Percentiles rank a stretch among this genome's conserved stretches.
These are phyloP conservation scores for Erpobdella octoculata DNA, from an alignment of 2,888 invertebrate species.

Conservation along the genomic window DNA sequence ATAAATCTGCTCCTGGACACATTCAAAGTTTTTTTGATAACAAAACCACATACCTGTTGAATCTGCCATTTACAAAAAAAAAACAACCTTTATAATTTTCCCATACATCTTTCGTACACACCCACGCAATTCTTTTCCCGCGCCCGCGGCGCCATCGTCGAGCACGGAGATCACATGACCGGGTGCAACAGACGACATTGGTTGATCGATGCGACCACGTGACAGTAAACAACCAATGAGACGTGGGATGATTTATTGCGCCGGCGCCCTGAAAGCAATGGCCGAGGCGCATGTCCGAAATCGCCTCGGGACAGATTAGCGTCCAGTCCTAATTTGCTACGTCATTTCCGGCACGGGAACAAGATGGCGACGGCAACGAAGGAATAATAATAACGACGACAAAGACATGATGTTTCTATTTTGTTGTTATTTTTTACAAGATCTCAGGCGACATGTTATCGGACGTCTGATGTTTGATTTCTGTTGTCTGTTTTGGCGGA, in stretches of 20 bases:
- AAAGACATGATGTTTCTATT: background rate
- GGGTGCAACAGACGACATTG: background rate
- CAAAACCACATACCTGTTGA: no score
- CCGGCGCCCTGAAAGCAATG: background rate
- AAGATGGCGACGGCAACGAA: background rate
- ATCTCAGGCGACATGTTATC: no score
- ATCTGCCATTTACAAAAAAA: no score
- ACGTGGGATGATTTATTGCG: conserved; percentile 14
- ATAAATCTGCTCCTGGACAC: no score
- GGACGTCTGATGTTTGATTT: no score
- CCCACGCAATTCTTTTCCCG: no score
- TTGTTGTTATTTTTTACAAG: background rate
- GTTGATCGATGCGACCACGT: background rate
- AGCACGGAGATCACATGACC: background rate
- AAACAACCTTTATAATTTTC: no score
- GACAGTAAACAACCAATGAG: conserved; percentile 3
- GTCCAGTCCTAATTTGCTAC: conserved; percentile 3
- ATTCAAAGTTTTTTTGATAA: no score
- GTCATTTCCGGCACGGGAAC: conserved; percentile 10
- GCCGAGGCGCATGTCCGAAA: background rate
- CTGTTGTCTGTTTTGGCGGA: no score
- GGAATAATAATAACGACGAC: background rate
- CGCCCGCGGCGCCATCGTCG: background rate
- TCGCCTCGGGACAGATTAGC: conserved; percentile 16
- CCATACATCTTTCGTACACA: no score